Conservation (phyloP, 2,113 vertebrate genomes). For the Albula goreensis region DNA sequence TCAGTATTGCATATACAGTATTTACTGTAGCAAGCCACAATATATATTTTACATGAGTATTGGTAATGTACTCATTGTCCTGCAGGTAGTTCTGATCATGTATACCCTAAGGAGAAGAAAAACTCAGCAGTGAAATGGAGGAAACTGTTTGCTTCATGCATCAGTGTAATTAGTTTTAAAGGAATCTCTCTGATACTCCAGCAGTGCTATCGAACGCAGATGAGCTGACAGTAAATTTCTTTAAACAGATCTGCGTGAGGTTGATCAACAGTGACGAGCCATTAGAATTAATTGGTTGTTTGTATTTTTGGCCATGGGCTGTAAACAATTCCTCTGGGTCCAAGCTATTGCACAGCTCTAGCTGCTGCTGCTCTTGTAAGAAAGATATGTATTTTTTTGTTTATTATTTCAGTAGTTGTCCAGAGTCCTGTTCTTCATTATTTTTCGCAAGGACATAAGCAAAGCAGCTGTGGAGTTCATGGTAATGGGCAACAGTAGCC, state of each 20-base stretch:
- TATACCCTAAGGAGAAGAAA: not conserved
- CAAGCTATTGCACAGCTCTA: not conserved
- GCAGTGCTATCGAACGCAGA: conserved; percentile 9
- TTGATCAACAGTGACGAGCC: not conserved
- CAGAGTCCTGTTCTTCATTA: no score
- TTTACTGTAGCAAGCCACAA: conserved; percentile 16
- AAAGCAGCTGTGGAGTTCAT: not conserved
- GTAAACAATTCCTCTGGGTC: not conserved
- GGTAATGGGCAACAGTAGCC: not conserved
- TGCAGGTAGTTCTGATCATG: not conserved
- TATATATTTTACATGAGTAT: conserved; percentile 14
- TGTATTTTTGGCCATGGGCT: conserved; percentile 34
- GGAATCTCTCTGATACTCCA: conserved; percentile 10
- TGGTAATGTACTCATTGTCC: conserved; percentile 8
- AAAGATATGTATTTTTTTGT: not conserved
- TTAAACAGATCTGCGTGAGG: conserved; percentile 14
- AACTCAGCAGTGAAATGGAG: not conserved
- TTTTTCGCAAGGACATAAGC: not conserved
- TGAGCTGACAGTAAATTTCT: conserved; percentile 22
- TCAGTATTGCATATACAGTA: conserved; percentile 32
- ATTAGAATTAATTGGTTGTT: conserved; percentile 9
- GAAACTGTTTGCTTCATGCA: not conserved
- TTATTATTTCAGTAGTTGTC: not conserved
- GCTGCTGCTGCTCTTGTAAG: not conserved
- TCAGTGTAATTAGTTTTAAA: not conserved